Conservation (phyloP, 2,888 invertebrate species). For the Sesia apiformis region DNA sequence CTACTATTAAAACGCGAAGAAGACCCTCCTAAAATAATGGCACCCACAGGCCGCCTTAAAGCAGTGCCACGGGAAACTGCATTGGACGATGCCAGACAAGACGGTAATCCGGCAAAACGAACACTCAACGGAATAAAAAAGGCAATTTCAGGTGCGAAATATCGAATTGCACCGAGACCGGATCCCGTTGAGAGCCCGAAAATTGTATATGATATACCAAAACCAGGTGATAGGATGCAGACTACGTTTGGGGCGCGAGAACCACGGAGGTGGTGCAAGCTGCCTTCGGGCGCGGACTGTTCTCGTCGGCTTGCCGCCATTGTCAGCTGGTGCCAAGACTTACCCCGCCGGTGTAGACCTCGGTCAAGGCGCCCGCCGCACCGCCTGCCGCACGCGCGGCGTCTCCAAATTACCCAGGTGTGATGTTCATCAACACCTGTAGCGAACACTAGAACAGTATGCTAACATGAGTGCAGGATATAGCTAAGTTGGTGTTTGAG, state of each 20-base stretch:
- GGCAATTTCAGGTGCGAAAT: conserved; percentile 50
- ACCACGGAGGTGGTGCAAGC: conserved; percentile 37
- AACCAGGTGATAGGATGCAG: conserved; percentile 61
- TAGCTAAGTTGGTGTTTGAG: too few species aligned
- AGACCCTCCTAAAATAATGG: conserved; percentile 22
- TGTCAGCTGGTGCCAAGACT: conserved; percentile 38
- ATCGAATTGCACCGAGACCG: conserved; percentile 43
- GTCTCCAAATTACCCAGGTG: conserved; percentile 68
- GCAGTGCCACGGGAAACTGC: conserved; percentile 45
- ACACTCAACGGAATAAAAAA: conserved; percentile 51
- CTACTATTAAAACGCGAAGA: conserved; percentile 34
- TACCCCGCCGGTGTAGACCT: conserved; percentile 8
- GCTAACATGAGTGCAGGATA: too few species aligned
- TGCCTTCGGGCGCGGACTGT: conserved; percentile 43
- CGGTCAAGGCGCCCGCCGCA: conserved; percentile 41
- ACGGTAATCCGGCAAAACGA: conserved; percentile 33
- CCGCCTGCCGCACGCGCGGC: conserved; percentile 42
- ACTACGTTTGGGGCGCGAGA: conserved; percentile 57
- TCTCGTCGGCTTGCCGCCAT: conserved; percentile 36
- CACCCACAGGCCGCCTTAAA: conserved; percentile 40
- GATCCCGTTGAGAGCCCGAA: conserved; percentile 58
- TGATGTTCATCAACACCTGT: conserved; percentile 23
- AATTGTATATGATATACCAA: conserved; percentile 56
- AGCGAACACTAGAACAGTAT: background rate
- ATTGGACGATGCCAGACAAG: conserved; percentile 38